A percentile compares a stretch with the other conserved stretches of the same genome.
phyloP scores from a whole-genome alignment of 2,113 vertebrate genomes.

The Macaca mulatta region DNA sequence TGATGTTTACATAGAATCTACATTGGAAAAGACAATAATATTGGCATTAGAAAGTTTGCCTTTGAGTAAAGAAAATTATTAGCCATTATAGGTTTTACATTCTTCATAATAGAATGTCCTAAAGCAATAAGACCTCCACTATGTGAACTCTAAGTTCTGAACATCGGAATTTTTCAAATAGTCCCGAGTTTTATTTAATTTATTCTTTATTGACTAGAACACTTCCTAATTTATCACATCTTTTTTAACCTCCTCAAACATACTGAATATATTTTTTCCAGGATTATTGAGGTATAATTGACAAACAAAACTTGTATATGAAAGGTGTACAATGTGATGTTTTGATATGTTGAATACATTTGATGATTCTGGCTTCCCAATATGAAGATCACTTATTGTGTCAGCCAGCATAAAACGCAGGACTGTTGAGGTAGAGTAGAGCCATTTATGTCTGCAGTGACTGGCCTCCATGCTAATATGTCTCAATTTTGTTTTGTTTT shows the following conservation, averaged over 20 bases:
- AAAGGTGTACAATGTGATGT: background rate
- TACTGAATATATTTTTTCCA: background rate
- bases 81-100: background rate
- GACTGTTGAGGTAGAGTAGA: accelerated
- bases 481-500: background rate
- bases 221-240: background rate
- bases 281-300: background rate
- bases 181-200: background rate
- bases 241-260: background rate
- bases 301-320: background rate
- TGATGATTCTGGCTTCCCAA: background rate
- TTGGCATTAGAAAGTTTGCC: background rate
- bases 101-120: background rate
- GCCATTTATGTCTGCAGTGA: background rate
- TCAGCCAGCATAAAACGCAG: background rate
- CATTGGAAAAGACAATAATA: background rate
- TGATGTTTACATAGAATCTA: background rate
- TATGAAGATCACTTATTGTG: no score
- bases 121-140: background rate
- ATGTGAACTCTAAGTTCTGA: background rate
- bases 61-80: slow-evolving; percentile 15
- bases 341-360: background rate
- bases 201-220: background rate
- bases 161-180: slow-evolving; percentile 12
- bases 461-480: accelerated